Percentiles rank a stretch among this genome's conserved stretches.
Evolutionary conservation across 1,140 invertebrate genomes (phyloP).

Genomic region (Drosophila teissieri): DNA sequence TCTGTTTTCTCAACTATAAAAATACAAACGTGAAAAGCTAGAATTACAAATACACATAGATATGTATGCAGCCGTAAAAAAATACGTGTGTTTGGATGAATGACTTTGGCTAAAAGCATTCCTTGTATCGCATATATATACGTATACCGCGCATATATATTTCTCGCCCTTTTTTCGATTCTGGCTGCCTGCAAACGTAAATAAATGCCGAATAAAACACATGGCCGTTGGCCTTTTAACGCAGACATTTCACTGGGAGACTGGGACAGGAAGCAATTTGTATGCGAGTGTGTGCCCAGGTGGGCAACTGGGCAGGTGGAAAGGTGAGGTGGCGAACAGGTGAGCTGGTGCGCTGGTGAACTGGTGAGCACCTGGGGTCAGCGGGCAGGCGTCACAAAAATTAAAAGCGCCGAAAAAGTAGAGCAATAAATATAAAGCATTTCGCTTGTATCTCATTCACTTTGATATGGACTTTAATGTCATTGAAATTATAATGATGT

Average conservation of each 20-base stretch:
- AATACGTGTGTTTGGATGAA: conserved; percentile 25
- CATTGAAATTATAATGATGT: conserved; percentile 83
- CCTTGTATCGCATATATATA: conserved; percentile 17
- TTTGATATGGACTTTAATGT: conserved; percentile 81
- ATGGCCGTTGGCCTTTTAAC: conserved; percentile 64
- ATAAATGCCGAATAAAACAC: conserved; percentile 64
- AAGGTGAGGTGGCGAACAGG: conserved; percentile 1
- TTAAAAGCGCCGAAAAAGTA: conserved; percentile 53
- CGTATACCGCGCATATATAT: conserved; percentile 11
- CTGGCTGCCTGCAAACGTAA: conserved; percentile 39
- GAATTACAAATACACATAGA: conserved; percentile 28
- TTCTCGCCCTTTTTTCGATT: conserved; percentile 27
- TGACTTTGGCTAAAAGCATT: conserved; percentile 57
- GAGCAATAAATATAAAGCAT: conserved; percentile 71
- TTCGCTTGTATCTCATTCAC: conserved; percentile 71
- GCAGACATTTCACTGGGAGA: conserved; percentile 42
- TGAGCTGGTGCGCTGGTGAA: conserved; percentile 12
- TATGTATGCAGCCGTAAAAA: conserved; percentile 28
- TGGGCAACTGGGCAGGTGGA: conserved; percentile 9
- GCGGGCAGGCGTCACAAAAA: conserved; percentile 51
- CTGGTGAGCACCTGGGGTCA: conserved; percentile 32
- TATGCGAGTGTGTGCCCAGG: conserved; percentile 18
- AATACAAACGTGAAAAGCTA: conserved; percentile 27
- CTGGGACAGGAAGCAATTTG: conserved; percentile 54
- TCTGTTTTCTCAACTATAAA: conserved; percentile 41